phyloP scores from a whole-genome alignment of 2,888 invertebrate genomes.

The Anagyrus pseudococci region DNA sequence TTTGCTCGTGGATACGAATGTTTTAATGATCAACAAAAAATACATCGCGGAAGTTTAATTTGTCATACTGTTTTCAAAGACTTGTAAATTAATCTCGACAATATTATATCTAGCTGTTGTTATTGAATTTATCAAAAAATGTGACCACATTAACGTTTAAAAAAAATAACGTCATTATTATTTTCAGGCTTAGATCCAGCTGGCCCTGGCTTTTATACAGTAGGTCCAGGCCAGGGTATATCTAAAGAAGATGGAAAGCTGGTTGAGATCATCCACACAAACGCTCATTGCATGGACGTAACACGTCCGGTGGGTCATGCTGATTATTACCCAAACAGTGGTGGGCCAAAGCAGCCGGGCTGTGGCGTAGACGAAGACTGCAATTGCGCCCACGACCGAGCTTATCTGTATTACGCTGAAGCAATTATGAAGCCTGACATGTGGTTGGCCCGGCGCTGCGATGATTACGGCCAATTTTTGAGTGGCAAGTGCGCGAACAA shows the following conservation, averaged over 20 bases:
- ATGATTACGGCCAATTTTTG: constrained; percentile 1
- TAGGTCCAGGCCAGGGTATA: constrained; percentile 30
- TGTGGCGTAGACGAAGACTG: constrained; percentile 26
- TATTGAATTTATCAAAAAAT: neutral
- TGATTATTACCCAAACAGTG: constrained; percentile 45
- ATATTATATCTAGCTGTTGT: neutral
- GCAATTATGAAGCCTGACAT: constrained; percentile 23
- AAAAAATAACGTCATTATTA: too few relatives aligned
- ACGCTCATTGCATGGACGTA: constrained; percentile 38
- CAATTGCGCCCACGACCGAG: constrained; percentile 42
- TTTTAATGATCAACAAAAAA: neutral
- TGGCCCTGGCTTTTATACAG: constrained; percentile 38
- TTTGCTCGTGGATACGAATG: neutral
- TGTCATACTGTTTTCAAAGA: too few relatives aligned
- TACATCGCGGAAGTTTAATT: too few relatives aligned
- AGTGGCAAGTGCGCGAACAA: neutral
- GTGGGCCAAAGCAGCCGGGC: constrained; percentile 38
- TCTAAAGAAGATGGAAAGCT: constrained; percentile 33
- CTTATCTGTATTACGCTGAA: constrained; percentile 41
- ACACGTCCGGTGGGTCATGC: constrained; percentile 34
- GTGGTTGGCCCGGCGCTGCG: constrained; percentile 4
- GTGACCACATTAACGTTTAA: too few relatives aligned
- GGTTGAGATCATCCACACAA: constrained; percentile 45
- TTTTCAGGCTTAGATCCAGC: constrained; percentile 44
- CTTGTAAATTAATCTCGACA: neutral